A percentile compares a stretch with the other conserved stretches of the same genome.
Evolutionary conservation across 2,888 invertebrate genomes (phyloP).

Genomic region (Buathra laborator): DNA sequence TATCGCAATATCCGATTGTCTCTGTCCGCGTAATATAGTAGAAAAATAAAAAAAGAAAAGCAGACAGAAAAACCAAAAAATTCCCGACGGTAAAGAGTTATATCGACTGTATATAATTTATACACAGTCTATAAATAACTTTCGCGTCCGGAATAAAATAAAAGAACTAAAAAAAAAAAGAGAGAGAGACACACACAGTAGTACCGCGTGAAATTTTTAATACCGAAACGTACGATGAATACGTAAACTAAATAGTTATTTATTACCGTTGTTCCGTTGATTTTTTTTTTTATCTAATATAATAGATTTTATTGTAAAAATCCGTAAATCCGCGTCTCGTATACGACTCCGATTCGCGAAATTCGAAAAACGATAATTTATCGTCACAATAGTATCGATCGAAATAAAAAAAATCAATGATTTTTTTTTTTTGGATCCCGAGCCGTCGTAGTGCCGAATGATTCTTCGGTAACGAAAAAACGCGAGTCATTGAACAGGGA

Average conservation of each 20-base stretch:
- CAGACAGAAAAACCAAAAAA: conserved; percentile 50
- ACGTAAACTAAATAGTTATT: conserved; percentile 76
- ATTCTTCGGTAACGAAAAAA: conserved; percentile 31
- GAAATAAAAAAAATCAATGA: conserved; percentile 19
- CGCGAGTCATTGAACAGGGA: conserved; percentile 61
- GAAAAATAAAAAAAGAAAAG: conserved; percentile 50
- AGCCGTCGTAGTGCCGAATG: conserved; percentile 52
- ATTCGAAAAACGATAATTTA: neutral
- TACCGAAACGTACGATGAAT: conserved; percentile 47
- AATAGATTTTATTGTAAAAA: conserved; percentile 83
- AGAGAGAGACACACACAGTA: conserved; percentile 73
- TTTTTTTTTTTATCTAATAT: conserved; percentile 79
- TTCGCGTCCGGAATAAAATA: conserved; percentile 23
- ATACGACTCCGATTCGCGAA: conserved; percentile 16
- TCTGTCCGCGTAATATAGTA: conserved; percentile 58
- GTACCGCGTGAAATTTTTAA: conserved; percentile 78
- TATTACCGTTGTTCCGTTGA: conserved; percentile 83
- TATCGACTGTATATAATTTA: no score
- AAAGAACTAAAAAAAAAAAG: conserved; percentile 59
- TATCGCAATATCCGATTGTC: conserved; percentile 14
- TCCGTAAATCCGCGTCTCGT: conserved; percentile 44
- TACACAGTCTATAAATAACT: no score
- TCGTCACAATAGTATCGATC: conserved; percentile 9
- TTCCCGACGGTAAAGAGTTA: no score
- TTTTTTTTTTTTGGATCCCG: conserved; percentile 79